Evolutionary conservation across 2,797 vertebrate species (phyloP), one percentile per base, ranked within the genome.

Genomic region (Vespertilio murinus): DNA sequence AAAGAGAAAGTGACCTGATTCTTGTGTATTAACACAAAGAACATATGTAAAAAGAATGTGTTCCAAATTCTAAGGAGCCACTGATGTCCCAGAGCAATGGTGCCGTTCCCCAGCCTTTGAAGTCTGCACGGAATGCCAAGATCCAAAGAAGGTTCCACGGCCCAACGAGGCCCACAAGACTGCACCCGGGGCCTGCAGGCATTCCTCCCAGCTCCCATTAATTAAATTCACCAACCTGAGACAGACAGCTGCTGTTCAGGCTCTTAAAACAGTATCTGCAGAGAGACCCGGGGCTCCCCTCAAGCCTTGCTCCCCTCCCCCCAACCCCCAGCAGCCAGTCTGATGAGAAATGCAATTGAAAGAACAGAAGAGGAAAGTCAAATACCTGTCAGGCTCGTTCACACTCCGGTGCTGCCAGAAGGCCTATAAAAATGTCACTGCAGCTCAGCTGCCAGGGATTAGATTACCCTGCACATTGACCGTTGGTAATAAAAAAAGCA

Each of bases 391-490:
- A 97, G 94, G 85, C 94, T 96, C 92, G 90, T 96, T 98, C 97
- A 96, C 94, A 74, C 81, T 47, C 73, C 94, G 86, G 91, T 42
- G 95, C 91, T 98, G 98, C 98, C 98, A 98, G 97, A 97, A 98
- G 97, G 96, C 96, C 98, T 97, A 98, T 98, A 98, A 98, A 98
- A 98, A 98, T 94, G 98, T 98, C 98, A 97, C 97, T 98, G 98
- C 98, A 96, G 97, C 97, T 98, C 98, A 98, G 97, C 97, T 98
- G 97, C 97, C 93, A 90, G 96, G 97, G 98, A 98, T 98, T 98
- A 97, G 94, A 93, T 97, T 98, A 97, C 96, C 97, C 97, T 96
- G 97, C 96, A 91, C 95, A 56, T 87, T 94, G 96, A 96, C 97
- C 97, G 96, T 96, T 97, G 91, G 92, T 95, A 96, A 96, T 90